Evolutionary conservation across 2,797 vertebrate genomes (phyloP).

Genomic region (Chrosomus eos): DNA sequence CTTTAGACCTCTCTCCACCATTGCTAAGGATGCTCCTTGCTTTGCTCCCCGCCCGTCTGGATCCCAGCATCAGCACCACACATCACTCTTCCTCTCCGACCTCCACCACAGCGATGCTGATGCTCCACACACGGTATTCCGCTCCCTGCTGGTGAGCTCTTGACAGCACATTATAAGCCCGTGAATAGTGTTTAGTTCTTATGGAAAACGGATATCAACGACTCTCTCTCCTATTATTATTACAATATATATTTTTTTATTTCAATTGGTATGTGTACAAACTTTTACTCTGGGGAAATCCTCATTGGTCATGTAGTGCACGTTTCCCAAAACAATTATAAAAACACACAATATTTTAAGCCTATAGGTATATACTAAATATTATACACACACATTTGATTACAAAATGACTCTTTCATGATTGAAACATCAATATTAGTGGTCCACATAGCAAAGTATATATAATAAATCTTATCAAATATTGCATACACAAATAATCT

Average conservation of each 20-base stretch:
- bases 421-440: neutral
- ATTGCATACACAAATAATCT: neutral
- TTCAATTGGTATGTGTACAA: neutral
- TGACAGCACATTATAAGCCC: neutral
- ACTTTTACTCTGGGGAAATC: neutral
- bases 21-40: constrained; percentile 48
- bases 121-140: neutral
- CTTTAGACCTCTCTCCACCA: constrained; percentile 59
- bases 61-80: constrained; percentile 66
- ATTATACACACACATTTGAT: neutral
- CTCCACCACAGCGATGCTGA: neutral
- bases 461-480: neutral
- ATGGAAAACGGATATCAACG: neutral
- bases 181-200: neutral
- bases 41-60: constrained; percentile 39
- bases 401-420: neutral
- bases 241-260: neutral
- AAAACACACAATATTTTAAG: neutral
- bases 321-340: neutral
- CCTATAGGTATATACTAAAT: neutral
- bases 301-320: neutral
- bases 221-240: neutral
- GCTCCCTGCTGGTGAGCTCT: constrained; percentile 24
- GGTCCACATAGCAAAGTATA: neutral
- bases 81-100: constrained; percentile 42